phyloP scores from a whole-genome alignment of 2,797 vertebrate genomes.

The Acrossocheilus wenchowensis region DNA sequence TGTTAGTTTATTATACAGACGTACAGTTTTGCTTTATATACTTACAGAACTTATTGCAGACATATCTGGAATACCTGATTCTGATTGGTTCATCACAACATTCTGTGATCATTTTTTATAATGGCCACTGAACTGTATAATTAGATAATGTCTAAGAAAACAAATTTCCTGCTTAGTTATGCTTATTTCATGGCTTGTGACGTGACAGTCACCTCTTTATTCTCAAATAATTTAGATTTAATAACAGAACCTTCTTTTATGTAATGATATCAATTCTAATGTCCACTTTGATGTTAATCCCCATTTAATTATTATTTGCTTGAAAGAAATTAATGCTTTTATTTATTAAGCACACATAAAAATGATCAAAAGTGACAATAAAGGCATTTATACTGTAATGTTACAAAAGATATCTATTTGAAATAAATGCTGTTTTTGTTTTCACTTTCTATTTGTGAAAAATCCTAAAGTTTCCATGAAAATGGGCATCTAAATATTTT shows the following conservation, averaged over 20 bases:
- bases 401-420: background rate
- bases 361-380: background rate
- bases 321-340: background rate
- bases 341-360: background rate
- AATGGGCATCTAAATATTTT: background rate
- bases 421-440: background rate
- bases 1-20: constrained; percentile 28
- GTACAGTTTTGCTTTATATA: background rate
- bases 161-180: too few species aligned
- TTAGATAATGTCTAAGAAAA: background rate
- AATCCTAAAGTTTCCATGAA: background rate
- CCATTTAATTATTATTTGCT: background rate
- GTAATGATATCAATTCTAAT: background rate
- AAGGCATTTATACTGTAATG: background rate
- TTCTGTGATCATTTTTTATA: background rate
- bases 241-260: background rate
- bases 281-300: background rate
- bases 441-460: background rate
- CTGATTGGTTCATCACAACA: background rate
- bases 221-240: background rate
- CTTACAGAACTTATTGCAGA: too few species aligned
- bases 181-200: background rate
- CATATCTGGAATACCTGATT: background rate
- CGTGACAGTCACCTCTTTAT: background rate
- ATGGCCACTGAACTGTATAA: background rate